Conservation (phyloP, 2,113 vertebrate genomes). For the Fulmarus glacialis region DNA sequence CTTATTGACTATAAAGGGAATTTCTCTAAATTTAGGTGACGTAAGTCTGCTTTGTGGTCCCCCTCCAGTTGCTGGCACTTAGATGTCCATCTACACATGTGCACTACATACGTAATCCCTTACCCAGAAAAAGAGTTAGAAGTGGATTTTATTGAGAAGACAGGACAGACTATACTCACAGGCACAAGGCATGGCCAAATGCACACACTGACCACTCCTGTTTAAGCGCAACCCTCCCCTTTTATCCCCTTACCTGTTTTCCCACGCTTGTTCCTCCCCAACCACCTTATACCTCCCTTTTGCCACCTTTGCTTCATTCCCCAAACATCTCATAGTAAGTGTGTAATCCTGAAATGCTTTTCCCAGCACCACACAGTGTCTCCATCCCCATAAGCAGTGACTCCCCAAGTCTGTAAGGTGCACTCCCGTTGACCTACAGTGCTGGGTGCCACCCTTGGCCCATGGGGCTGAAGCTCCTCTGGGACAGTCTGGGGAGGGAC, state of each 20-base stretch:
- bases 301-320: neutral
- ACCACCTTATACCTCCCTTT: neutral
- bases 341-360: neutral
- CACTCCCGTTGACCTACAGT: neutral
- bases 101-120: neutral
- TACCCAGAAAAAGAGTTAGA: neutral
- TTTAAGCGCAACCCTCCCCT: fast-evolving
- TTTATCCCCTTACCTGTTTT: neutral
- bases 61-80: neutral
- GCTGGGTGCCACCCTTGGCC: neutral
- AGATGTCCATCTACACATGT: neutral
- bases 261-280: neutral
- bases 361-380: neutral
- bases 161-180: neutral
- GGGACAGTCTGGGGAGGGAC: neutral
- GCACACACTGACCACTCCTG: neutral
- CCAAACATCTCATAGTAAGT: neutral
- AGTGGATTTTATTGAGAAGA: neutral
- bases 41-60: neutral
- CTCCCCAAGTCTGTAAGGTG: fast-evolving
- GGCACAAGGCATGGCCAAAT: neutral
- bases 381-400: neutral
- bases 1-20: neutral
- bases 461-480: neutral
- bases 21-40: neutral